Conservation (phyloP, 23 tunicate species). For the Aplidium turbinatum region DNA sequence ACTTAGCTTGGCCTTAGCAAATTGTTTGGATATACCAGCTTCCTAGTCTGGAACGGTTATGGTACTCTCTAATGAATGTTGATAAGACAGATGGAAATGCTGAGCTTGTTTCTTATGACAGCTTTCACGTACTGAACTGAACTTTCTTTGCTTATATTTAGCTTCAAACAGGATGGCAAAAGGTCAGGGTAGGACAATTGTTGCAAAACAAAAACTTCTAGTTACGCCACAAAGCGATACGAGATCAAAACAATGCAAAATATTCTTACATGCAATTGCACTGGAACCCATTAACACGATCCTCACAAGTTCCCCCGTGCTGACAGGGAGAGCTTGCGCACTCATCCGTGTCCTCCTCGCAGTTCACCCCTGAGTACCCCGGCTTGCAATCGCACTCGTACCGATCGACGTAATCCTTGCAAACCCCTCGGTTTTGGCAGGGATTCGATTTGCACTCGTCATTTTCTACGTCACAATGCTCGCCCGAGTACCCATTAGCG, state of each 20-base stretch:
- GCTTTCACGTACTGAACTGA: too few relatives aligned
- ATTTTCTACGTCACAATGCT: slow-evolving; percentile 54
- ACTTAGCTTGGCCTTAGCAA: too few relatives aligned
- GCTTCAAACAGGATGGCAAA: too few relatives aligned
- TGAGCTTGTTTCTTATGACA: too few relatives aligned
- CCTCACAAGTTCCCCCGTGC: slow-evolving; percentile 82
- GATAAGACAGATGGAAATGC: too few relatives aligned
- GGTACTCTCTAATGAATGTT: too few relatives aligned
- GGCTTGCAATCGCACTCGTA: slow-evolving; percentile 73
- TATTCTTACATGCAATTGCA: slow-evolving; percentile 56
- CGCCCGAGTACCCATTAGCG: slow-evolving; percentile 58
- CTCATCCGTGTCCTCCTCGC: slow-evolving; percentile 68
- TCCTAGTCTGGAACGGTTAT: too few relatives aligned
- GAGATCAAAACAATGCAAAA: neutral
- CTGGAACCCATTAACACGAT: slow-evolving; percentile 64
- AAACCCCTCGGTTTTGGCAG: slow-evolving; percentile 69
- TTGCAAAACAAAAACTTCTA: neutral
- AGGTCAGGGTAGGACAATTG: too few relatives aligned
- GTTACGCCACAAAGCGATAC: neutral
- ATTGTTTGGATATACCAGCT: too few relatives aligned
- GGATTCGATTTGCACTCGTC: slow-evolving; percentile 80
- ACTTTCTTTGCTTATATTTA: too few relatives aligned
- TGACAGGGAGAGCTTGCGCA: slow-evolving; percentile 62
- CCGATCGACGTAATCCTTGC: slow-evolving; percentile 58
- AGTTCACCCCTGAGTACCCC: slow-evolving; percentile 61